Evolutionary conservation across 2,888 invertebrate genomes (phyloP).

Genomic region (Chrysolina haemoptera): DNA sequence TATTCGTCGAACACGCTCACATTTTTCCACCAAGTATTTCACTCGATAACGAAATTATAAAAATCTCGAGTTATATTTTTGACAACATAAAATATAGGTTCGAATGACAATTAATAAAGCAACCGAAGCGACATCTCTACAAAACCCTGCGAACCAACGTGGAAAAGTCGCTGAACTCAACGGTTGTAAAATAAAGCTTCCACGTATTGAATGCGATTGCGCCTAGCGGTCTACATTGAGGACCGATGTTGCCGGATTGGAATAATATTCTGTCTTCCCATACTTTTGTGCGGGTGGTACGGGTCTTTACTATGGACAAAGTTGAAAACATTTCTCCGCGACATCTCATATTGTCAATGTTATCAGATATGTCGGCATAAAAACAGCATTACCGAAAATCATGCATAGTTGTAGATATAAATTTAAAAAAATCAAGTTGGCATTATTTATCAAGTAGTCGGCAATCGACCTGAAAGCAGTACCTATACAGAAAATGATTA

Average conservation of each 20-base stretch:
- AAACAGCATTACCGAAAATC: too few relatives aligned
- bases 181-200: constrained; percentile 11
- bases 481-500: too few relatives aligned
- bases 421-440: too few relatives aligned
- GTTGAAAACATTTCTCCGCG: too few relatives aligned
- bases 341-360: too few relatives aligned
- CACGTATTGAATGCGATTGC: neutral
- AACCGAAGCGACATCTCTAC: constrained; percentile 59
- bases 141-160: constrained; percentile 18
- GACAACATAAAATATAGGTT: constrained; percentile 69
- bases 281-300: too few relatives aligned
- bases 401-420: too few relatives aligned
- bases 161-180: constrained; percentile 30
- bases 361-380: too few relatives aligned
- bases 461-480: too few relatives aligned
- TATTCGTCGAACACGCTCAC: constrained; percentile 5
- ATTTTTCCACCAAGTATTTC: constrained; percentile 36
- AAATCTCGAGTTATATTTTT: constrained; percentile 66
- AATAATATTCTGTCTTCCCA: neutral
- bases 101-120: constrained; percentile 62
- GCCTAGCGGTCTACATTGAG: neutral
- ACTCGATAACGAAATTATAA: constrained; percentile 57
- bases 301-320: too few relatives aligned
- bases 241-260: neutral
- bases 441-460: too few relatives aligned